Conservation (phyloP, 2,113 vertebrate species). For the Isurus oxyrinchus region DNA sequence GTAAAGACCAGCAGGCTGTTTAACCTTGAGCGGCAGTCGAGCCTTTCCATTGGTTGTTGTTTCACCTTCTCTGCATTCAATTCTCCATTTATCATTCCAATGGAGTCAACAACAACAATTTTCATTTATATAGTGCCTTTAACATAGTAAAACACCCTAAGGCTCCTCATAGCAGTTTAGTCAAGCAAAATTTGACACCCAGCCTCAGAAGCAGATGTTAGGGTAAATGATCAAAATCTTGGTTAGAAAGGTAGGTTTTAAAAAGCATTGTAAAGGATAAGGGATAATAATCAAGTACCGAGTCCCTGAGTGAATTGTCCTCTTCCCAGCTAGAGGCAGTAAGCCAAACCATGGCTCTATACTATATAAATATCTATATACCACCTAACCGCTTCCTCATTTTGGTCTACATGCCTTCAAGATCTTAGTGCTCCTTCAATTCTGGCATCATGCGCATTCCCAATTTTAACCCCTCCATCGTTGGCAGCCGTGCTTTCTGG, state of each 20-base stretch:
- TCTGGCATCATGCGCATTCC: background rate
- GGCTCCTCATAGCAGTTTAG: too few species aligned
- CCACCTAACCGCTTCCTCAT: background rate
- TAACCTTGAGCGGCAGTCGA: background rate
- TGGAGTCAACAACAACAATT: background rate
- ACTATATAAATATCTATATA: background rate
- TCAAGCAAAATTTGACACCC: too few species aligned
- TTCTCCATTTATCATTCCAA: too few species aligned
- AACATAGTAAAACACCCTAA: background rate
- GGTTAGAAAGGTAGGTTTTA: too few species aligned
- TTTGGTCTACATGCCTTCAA: too few species aligned
- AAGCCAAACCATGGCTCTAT: background rate
- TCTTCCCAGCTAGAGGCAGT: background rate
- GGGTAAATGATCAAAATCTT: too few species aligned
- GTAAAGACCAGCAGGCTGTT: background rate
- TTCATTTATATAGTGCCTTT: background rate
- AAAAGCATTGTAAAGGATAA: too few species aligned
- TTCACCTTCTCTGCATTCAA: background rate
- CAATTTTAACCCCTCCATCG: background rate
- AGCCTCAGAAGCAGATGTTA: too few species aligned
- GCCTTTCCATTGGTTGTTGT: background rate
- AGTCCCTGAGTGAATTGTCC: background rate
- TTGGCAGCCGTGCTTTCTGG: background rate
- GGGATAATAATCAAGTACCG: background rate
- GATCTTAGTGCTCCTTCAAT: too few species aligned